A percentile compares a stretch with the other conserved stretches of the same genome.
phyloP scores from a whole-genome alignment of 1,140 invertebrate genomes.

The Ptiloglossa arizonensis region DNA sequence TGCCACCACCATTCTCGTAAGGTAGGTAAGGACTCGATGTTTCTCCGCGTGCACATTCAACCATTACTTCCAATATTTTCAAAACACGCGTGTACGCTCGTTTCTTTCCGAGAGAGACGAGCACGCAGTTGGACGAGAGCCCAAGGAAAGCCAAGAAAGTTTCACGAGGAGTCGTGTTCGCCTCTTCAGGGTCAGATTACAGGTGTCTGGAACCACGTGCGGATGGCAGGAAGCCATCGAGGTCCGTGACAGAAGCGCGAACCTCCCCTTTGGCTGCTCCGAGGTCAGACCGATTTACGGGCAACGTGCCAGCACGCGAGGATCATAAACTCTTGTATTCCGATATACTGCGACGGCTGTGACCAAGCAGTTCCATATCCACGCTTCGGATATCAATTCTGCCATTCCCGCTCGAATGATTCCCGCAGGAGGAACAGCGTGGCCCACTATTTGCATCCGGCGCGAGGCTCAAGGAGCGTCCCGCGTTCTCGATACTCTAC shows the following conservation, averaged over 20 bases:
- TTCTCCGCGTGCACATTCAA: neutral
- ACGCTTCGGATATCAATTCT: slow-evolving; percentile 60
- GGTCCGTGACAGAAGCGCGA: neutral
- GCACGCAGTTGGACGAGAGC: neutral
- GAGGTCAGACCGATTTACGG: slow-evolving; percentile 57
- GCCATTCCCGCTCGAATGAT: slow-evolving; percentile 49
- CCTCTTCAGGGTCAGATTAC: slow-evolving; percentile 24
- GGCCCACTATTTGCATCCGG: slow-evolving; percentile 17
- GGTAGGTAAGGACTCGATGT: neutral
- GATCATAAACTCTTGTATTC: slow-evolving; percentile 63
- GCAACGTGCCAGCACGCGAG: slow-evolving; percentile 63
- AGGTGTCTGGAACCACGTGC: slow-evolving; percentile 39
- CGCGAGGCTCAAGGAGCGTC: neutral
- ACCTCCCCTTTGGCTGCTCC: neutral
- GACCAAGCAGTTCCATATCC: slow-evolving; percentile 48
- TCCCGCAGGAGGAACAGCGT: slow-evolving; percentile 36
- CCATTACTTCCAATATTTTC: neutral
- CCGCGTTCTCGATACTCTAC: no score
- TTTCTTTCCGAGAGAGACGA: neutral
- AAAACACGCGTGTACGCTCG: no score
- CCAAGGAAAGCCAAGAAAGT: neutral
- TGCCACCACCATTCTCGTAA: no score
- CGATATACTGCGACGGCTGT: slow-evolving; percentile 52
- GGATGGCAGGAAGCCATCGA: slow-evolving; percentile 17
- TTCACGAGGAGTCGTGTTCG: neutral